These are phyloP conservation scores for Sus cebifrons DNA, from an alignment of 2,797 vertebrate genomes.

Conservation along the genomic window DNA sequence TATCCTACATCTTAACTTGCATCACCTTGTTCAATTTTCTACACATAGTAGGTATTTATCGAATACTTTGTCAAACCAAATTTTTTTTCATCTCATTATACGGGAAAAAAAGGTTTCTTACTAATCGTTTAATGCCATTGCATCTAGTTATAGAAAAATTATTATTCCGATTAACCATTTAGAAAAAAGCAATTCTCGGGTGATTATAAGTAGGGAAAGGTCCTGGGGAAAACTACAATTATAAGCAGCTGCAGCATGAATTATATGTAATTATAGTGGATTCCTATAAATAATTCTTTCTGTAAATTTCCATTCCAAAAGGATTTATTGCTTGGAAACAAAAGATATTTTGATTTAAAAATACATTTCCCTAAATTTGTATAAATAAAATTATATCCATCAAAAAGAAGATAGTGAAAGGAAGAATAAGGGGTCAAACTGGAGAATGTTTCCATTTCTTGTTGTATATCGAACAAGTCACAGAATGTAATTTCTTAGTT, in stretches of 20 bases:
- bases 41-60: not conserved
- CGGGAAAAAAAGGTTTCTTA: not conserved
- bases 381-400: slow-evolving; percentile 37
- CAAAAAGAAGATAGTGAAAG: slow-evolving; percentile 26
- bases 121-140: slow-evolving; percentile 73
- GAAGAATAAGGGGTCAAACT: slow-evolving; percentile 53
- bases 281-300: slow-evolving; percentile 97
- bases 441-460: slow-evolving; percentile 40
- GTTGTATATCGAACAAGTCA: not conserved
- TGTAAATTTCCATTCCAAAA: slow-evolving; percentile 94
- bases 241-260: slow-evolving; percentile 93
- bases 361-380: slow-evolving; percentile 71
- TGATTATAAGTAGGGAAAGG: slow-evolving; percentile 86
- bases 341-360: slow-evolving; percentile 86
- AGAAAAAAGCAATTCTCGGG: slow-evolving; percentile 88
- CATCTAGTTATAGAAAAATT: slow-evolving; percentile 87
- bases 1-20: not conserved
- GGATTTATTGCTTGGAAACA: slow-evolving; percentile 92
- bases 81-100: slow-evolving; percentile 41
- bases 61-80: slow-evolving; percentile 8
- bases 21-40: not conserved
- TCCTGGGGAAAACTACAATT: slow-evolving; percentile 90
- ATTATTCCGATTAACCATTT: slow-evolving; percentile 89
- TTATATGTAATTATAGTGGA: slow-evolving; percentile 97
- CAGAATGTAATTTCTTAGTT: slow-evolving; percentile 56